Conservation (phyloP, 2,797 vertebrate species). For the Xenentodon cancila region DNA sequence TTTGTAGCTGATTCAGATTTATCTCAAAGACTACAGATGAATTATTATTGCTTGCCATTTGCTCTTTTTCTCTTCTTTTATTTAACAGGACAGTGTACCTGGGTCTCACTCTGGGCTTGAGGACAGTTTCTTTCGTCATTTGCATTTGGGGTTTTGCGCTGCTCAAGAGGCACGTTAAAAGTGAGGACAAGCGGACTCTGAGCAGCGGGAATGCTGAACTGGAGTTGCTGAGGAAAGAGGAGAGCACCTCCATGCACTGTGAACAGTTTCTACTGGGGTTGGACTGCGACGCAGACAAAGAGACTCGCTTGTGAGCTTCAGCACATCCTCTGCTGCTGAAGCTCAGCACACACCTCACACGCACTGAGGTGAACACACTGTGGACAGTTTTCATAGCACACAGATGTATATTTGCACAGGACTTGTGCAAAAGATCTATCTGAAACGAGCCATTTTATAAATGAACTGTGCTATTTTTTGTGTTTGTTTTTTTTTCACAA, state of each 20-base stretch:
- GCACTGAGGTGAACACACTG: conserved; percentile 34
- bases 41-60: background rate
- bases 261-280: conserved; percentile 62
- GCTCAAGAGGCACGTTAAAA: conserved; percentile 70
- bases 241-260: conserved; percentile 61
- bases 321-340: conserved; percentile 7
- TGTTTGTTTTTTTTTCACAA: conserved; percentile 64
- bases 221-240: conserved; percentile 76
- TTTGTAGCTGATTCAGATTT: background rate
- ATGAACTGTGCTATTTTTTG: conserved; percentile 37
- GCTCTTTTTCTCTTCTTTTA: background rate
- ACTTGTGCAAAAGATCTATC: conserved; percentile 50
- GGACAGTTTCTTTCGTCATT: conserved; percentile 78
- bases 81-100: conserved; percentile 78
- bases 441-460: conserved; percentile 59
- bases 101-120: conserved; percentile 78
- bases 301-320: conserved; percentile 75
- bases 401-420: conserved; percentile 68
- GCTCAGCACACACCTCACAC: conserved; percentile 9
- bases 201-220: conserved; percentile 69
- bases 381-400: conserved; percentile 59
- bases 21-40: background rate
- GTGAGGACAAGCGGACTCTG: conserved; percentile 61
- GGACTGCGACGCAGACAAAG: conserved; percentile 72
- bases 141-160: conserved; percentile 76